phyloP scores from a whole-genome alignment of 1,140 invertebrate genomes.

The Berghia stephanieae region DNA sequence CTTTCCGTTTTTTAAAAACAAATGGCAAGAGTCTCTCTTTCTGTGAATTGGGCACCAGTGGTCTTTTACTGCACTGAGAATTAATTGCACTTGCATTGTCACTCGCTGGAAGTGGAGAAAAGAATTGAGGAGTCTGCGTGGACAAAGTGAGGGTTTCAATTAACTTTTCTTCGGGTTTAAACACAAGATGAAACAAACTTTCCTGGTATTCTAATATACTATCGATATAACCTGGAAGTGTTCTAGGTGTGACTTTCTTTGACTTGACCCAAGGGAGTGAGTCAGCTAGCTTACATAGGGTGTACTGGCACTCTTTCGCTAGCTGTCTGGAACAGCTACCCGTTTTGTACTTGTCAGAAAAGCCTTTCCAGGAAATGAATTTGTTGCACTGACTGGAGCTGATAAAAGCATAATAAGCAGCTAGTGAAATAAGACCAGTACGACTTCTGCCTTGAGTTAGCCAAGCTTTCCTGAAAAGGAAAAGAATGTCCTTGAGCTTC shows the following conservation, averaged over 20 bases:
- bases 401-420: constrained; percentile 22
- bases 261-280: constrained; percentile 11
- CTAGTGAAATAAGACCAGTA: constrained; percentile 11
- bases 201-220: constrained; percentile 15
- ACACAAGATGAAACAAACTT: constrained; percentile 16
- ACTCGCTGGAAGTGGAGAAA: too few relatives aligned
- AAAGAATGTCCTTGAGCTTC: constrained; percentile 15
- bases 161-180: background rate
- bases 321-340: background rate
- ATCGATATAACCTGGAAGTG: constrained; percentile 9
- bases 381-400: background rate
- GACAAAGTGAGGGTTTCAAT: background rate
- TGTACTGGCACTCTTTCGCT: background rate
- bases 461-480: constrained; percentile 21
- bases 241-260: background rate
- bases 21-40: constrained; percentile 1
- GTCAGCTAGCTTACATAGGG: constrained; percentile 12
- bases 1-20: background rate
- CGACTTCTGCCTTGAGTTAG: constrained; percentile 17
- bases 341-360: background rate
- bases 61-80: too few relatives aligned
- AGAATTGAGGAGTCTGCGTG: background rate
- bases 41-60: background rate
- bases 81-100: too few relatives aligned
- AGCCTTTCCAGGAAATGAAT: constrained; percentile 2